Conservation (phyloP, 2,113 vertebrate genomes). For the Bettongia penicillata region DNA sequence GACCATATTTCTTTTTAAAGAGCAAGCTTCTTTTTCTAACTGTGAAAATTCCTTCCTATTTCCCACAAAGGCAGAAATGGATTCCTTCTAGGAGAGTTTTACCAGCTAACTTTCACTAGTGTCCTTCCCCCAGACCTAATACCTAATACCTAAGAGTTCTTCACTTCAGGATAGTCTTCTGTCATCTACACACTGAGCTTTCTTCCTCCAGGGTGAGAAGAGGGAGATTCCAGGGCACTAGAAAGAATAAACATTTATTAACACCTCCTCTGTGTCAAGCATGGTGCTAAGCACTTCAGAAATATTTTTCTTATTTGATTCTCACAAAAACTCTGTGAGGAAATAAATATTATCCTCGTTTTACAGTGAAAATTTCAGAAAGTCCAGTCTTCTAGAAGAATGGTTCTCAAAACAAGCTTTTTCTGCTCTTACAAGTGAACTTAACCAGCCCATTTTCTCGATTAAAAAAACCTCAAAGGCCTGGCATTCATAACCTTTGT, state of each 20-base stretch:
- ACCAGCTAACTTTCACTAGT: not conserved
- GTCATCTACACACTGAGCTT: not conserved
- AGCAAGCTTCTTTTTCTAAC: not conserved
- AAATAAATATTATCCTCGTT: not conserved
- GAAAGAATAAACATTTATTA: not conserved
- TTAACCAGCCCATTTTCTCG: not conserved
- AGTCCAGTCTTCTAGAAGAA: not conserved
- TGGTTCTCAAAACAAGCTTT: not conserved
- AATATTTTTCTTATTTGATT: not conserved
- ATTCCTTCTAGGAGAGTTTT: not conserved
- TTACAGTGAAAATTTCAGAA: not conserved
- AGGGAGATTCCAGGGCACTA: not conserved
- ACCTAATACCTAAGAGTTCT: not conserved
- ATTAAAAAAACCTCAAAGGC: not conserved
- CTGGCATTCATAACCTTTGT: not conserved
- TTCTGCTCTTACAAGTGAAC: not conserved
- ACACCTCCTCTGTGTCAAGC: not conserved
- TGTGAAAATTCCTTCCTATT: not conserved
- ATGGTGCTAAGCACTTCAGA: not conserved
- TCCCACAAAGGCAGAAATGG: not conserved
- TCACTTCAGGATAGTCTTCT: not conserved
- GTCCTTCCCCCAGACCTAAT: not conserved
- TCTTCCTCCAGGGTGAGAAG: not conserved
- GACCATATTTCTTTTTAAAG: not conserved
- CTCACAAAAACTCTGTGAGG: not conserved